These are phyloP conservation scores for Aramus guarauna DNA, from an alignment of 2,113 vertebrate species.

Conservation along the genomic window DNA sequence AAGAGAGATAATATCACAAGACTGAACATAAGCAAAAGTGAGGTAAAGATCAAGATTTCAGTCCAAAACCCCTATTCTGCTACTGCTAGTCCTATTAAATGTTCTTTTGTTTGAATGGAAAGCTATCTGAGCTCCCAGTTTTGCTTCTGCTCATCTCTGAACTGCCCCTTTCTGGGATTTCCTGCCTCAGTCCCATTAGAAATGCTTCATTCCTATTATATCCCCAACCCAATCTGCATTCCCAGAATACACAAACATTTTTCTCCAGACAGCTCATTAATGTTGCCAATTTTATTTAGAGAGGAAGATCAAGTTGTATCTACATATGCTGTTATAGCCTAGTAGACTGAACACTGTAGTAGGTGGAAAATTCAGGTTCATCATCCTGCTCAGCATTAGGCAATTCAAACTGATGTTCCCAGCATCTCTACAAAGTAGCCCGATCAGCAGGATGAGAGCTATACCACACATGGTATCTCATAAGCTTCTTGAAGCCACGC, in stretches of 20 bases:
- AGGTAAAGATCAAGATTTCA: not conserved
- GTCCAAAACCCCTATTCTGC: not conserved
- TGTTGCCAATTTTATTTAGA: not conserved
- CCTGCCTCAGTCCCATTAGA: not conserved
- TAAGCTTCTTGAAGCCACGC: not conserved
- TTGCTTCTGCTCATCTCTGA: not conserved
- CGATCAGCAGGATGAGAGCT: not conserved
- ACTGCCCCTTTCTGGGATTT: not conserved
- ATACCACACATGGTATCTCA: not conserved
- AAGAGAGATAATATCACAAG: not conserved
- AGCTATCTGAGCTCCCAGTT: not conserved
- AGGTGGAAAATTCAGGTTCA: not conserved
- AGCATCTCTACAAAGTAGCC: not conserved
- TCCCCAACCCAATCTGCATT: not conserved
- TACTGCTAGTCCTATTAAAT: not conserved
- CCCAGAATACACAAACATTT: not conserved
- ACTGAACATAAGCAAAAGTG: not conserved
- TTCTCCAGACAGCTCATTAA: not conserved
- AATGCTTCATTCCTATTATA: not conserved
- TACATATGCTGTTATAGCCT: not conserved
- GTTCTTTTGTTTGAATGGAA: not conserved
- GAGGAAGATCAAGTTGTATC: not conserved
- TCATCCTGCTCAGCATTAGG: not conserved
- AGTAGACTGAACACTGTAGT: not conserved
- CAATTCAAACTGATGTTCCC: not conserved